Evolutionary conservation across 2,797 vertebrate species (phyloP).

Genomic region (Syndactyla subalaris): DNA sequence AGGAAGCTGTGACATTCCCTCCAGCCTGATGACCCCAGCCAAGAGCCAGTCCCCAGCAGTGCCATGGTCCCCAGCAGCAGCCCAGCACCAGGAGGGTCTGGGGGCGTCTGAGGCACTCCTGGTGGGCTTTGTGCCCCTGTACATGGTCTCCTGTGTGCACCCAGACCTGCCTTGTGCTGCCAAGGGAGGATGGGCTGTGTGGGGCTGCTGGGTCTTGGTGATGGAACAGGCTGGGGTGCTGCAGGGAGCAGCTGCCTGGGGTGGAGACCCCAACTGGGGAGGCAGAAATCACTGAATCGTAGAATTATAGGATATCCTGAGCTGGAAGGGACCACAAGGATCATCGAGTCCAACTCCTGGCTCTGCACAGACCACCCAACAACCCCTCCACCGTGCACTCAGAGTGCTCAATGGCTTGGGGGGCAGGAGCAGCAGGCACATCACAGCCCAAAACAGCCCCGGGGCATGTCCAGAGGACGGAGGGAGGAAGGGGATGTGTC

Average conservation of each 20-base stretch:
- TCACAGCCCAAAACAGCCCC: not conserved
- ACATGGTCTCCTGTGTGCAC: fast-evolving
- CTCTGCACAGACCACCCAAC: not conserved
- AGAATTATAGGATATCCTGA: not conserved
- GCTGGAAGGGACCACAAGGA: no score
- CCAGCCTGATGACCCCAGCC: fast-evolving
- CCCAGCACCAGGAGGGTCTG: no score
- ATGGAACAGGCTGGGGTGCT: not conserved
- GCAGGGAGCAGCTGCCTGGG: not conserved
- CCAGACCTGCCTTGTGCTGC: not conserved
- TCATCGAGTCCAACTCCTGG: fast-evolving
- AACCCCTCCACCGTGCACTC: no score
- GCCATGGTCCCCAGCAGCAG: not conserved
- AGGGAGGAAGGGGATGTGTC: not conserved
- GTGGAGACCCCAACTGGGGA: not conserved
- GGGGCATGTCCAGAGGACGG: not conserved
- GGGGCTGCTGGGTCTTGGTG: not conserved
- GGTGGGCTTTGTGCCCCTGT: fast-evolving
- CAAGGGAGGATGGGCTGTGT: not conserved
- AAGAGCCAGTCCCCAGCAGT: not conserved
- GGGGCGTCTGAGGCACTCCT: fast-evolving
- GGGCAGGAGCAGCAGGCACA: not conserved
- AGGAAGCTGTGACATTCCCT: not conserved
- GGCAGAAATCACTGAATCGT: not conserved
- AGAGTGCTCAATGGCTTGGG: fast-evolving